phyloP scores from a whole-genome alignment of 2,888 invertebrate genomes.

The Psylliodes chrysocephalus region DNA sequence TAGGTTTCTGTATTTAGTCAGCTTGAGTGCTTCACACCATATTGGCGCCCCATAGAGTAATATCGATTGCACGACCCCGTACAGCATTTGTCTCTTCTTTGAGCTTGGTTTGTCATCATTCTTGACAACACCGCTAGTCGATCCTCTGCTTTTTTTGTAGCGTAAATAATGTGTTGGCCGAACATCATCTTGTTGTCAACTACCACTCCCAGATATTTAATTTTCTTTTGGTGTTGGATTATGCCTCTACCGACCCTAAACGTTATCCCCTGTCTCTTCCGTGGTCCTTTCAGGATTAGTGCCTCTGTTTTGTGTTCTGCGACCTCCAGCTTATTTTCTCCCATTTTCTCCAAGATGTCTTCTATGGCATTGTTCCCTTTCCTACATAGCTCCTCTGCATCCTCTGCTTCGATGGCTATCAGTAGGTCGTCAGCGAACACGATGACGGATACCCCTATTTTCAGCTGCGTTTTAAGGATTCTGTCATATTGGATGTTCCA shows the following conservation, averaged over 20 bases:
- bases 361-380: background rate
- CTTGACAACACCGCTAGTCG: background rate
- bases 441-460: background rate
- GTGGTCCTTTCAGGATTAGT: slow-evolving; percentile 18
- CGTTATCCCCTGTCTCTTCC: slow-evolving; percentile 13
- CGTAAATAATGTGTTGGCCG: slow-evolving; percentile 10
- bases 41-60: background rate
- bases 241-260: slow-evolving; percentile 1
- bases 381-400: background rate
- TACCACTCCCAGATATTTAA: slow-evolving; percentile 35
- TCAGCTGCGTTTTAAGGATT: slow-evolving; percentile 10
- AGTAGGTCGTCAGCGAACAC: slow-evolving; percentile 32
- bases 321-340: background rate
- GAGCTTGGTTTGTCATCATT: background rate
- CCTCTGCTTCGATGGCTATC: slow-evolving; percentile 8
- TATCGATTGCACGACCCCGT: background rate
- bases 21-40: background rate
- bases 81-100: background rate
- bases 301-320: slow-evolving; percentile 31
- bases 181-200: slow-evolving; percentile 21
- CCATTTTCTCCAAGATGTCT: slow-evolving; percentile 15
- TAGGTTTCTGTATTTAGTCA: background rate
- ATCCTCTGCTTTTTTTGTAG: slow-evolving; percentile 5
- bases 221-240: slow-evolving; percentile 4
- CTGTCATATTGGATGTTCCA: slow-evolving; percentile 26